Percentiles rank a stretch among this genome's conserved stretches.
phyloP scores from a whole-genome alignment of 2,797 vertebrate species.

The Pantherophis alleghaniensis region DNA sequence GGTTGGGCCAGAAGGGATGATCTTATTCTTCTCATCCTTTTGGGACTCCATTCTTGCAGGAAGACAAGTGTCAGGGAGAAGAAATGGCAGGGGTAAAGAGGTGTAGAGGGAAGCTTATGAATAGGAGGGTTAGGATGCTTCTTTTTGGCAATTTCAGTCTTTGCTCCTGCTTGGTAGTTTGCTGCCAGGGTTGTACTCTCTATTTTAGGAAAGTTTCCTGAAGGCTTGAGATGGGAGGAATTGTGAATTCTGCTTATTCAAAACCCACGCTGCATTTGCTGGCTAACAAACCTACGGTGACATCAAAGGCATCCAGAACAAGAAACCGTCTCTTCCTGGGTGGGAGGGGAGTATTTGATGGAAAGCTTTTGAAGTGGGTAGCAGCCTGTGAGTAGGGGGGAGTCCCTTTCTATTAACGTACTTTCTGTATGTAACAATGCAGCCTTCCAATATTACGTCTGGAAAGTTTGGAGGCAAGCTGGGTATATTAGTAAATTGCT shows the following conservation, averaged over 20 bases:
- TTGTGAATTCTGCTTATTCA: neutral
- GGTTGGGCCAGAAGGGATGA: no score
- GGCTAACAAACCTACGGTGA: neutral
- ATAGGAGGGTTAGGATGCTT: neutral
- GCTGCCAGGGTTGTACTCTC: neutral
- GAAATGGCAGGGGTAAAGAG: neutral
- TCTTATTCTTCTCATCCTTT: neutral
- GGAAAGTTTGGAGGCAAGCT: constrained; percentile 31
- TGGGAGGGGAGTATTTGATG: constrained; percentile 12
- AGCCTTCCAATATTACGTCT: constrained; percentile 24
- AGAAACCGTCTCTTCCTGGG: constrained; percentile 26
- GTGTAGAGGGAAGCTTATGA: neutral
- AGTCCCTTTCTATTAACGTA: constrained; percentile 21
- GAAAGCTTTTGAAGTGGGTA: constrained; percentile 37
- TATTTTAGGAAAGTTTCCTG: neutral
- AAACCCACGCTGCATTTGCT: neutral
- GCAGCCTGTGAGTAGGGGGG: constrained; percentile 14
- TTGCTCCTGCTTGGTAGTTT: neutral
- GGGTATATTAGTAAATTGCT: constrained; percentile 27
- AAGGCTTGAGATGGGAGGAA: neutral
- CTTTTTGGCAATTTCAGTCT: neutral
- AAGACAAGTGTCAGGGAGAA: neutral
- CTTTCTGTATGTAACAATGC: constrained; percentile 18
- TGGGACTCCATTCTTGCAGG: neutral
- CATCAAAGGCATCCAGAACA: constrained; percentile 32